phyloP scores from a whole-genome alignment of 2,797 vertebrate species.

The Carapus acus region DNA sequence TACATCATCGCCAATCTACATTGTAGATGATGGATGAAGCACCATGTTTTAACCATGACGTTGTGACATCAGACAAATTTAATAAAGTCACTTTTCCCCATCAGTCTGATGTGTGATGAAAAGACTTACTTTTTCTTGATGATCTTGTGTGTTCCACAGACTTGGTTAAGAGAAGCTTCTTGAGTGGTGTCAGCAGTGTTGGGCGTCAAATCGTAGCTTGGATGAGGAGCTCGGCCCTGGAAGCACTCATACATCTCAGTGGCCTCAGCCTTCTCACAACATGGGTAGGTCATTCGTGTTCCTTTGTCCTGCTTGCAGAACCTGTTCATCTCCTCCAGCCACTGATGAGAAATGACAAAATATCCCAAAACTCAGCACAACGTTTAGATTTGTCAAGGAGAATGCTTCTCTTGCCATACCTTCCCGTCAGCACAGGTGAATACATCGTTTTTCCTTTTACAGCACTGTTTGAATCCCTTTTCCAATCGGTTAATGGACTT shows the following conservation, averaged over 20 bases:
- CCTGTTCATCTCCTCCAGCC: slow-evolving; percentile 61
- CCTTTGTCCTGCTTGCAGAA: slow-evolving; percentile 54
- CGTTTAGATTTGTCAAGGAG: neutral
- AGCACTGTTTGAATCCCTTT: slow-evolving; percentile 65
- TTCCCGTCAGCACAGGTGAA: slow-evolving; percentile 59
- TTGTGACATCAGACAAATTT: no score
- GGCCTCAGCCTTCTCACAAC: slow-evolving; percentile 46
- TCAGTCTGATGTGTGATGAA: neutral
- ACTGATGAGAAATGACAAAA: slow-evolving; percentile 53
- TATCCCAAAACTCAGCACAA: neutral
- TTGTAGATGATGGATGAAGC: no score
- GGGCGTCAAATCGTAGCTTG: slow-evolving; percentile 42
- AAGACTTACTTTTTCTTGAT: slow-evolving; percentile 60
- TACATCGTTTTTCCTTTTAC: slow-evolving; percentile 47
- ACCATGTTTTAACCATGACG: no score
- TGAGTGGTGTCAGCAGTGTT: neutral
- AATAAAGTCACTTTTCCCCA: no score
- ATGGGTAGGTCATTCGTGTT: slow-evolving; percentile 30
- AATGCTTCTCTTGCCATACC: slow-evolving; percentile 41
- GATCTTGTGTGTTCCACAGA: slow-evolving; percentile 61
- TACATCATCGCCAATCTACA: no score
- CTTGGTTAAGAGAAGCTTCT: slow-evolving; percentile 23
- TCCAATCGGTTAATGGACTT: slow-evolving; percentile 67
- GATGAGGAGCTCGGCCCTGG: slow-evolving; percentile 51
- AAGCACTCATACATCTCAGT: slow-evolving; percentile 59